Evolutionary conservation across 2,888 invertebrate species (phyloP), one percentile per base, ranked within the genome.

Genomic region (Apamea sordens): DNA sequence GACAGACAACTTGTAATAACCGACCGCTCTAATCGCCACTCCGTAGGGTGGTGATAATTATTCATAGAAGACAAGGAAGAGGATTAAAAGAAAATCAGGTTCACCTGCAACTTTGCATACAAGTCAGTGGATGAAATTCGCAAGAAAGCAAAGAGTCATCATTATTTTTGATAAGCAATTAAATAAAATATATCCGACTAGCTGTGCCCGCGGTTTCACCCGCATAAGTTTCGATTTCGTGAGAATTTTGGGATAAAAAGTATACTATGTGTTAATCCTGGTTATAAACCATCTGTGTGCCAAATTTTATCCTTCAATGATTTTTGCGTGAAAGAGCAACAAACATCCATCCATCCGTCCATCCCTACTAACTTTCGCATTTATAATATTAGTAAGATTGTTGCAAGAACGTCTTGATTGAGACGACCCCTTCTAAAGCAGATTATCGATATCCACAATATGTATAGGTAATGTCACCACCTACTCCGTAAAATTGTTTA

Each of bases 401-500:
- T 6, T n/a, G 13, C 5, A 13, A 59, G n/a, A 59, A 59, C n/a
- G 13, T n/a, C 24, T 24, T 24, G 10, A 56, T 56, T 13, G 13
- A 59, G 59, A 13, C n/a, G 59, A 36, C 36, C 36, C 5, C 36
- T 36, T 36, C 5, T 36, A 36, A 36, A 36, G 36, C 36, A 5
- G 1, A n/a, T 13, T 13, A 32, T 32, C 32, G 32, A 32, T 32
- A 32, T n/a, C 6, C 59, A 28, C n/a, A 15, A 59, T 59, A 28
- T 13, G 56, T 24, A 56, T 24, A 68, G 28, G 32, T 64, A 65
- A 71, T 21, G 18, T 74, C 11, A 59, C 32, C 18, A 73, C 44
- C 56, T 65, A 2, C 15, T 59, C 24, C n/a, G 36, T 53, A 74
- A 83, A 84, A 80, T 73, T 83, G 80, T 80, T 83, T 76, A 83